phyloP scores from a whole-genome alignment of 2,113 vertebrate genomes.

The Craseonycteris thonglongyai region DNA sequence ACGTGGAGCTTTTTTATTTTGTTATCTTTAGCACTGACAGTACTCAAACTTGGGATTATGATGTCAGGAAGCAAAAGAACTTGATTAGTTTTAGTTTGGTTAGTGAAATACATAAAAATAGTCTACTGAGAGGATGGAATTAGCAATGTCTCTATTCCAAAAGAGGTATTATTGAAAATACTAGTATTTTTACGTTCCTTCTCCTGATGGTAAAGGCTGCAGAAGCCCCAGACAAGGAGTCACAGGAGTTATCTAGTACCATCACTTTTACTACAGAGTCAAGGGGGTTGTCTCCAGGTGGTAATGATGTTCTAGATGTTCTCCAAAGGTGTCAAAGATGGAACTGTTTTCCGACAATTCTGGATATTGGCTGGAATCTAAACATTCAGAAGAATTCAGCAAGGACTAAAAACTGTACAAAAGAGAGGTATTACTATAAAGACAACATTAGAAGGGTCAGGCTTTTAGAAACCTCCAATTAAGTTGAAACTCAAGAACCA shows the following conservation, averaged over 20 bases:
- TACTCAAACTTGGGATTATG: no score
- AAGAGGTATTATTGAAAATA: background rate
- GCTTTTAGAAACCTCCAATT: background rate
- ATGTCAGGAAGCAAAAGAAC: background rate
- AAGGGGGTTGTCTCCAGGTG: background rate
- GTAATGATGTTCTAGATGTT: background rate
- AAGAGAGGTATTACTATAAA: background rate
- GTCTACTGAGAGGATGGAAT: background rate
- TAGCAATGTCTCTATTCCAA: background rate
- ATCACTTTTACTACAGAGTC: background rate
- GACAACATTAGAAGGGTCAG: background rate
- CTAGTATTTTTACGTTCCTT: background rate
- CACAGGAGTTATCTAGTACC: background rate
- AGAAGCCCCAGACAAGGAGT: background rate
- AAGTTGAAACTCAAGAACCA: background rate
- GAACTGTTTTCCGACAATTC: background rate
- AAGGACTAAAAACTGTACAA: background rate
- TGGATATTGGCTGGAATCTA: background rate
- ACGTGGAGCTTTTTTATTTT: background rate
- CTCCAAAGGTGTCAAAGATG: background rate
- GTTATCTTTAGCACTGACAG: background rate
- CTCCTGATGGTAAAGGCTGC: background rate
- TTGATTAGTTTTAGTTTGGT: background rate
- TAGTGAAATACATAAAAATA: background rate
- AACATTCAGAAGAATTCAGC: background rate